phyloP scores from a whole-genome alignment of 2,888 invertebrate genomes.

The Lumbricus terrestris region DNA sequence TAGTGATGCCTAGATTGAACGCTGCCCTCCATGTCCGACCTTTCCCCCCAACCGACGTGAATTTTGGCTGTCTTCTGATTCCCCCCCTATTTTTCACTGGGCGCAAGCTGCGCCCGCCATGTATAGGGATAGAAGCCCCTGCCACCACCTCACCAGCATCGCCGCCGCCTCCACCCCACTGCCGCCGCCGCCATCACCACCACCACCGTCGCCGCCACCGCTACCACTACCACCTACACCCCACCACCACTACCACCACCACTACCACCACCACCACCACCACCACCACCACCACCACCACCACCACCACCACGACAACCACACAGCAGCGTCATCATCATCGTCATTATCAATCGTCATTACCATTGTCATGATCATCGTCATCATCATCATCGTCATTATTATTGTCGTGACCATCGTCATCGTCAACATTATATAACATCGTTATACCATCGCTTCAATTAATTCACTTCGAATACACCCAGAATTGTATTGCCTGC shows the following conservation, averaged over 20 bases:
- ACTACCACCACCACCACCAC: constrained; percentile 17
- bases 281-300: constrained; percentile 14
- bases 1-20: too few species aligned
- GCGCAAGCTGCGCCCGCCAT: too few species aligned
- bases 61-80: too few species aligned
- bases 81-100: too few species aligned
- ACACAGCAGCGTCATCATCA: too few species aligned
- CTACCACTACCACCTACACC: background rate
- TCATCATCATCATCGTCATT: background rate
- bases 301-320: background rate
- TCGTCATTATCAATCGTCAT: constrained; percentile 18
- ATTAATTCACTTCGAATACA: background rate
- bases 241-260: too few species aligned
- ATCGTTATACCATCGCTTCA: background rate
- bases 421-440: too few species aligned
- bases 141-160: constrained; percentile 20
- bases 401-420: too few species aligned
- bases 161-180: too few species aligned
- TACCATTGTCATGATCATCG: background rate
- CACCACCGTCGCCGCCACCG: constrained; percentile 10
- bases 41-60: too few species aligned
- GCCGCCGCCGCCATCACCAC: constrained; percentile 10
- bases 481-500: background rate
- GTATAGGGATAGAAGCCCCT: too few species aligned
- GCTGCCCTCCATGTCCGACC: too few species aligned